A percentile compares a stretch with the other conserved stretches of the same genome.
phyloP scores from a whole-genome alignment of 2,113 vertebrate species.

The Gallinago media region DNA sequence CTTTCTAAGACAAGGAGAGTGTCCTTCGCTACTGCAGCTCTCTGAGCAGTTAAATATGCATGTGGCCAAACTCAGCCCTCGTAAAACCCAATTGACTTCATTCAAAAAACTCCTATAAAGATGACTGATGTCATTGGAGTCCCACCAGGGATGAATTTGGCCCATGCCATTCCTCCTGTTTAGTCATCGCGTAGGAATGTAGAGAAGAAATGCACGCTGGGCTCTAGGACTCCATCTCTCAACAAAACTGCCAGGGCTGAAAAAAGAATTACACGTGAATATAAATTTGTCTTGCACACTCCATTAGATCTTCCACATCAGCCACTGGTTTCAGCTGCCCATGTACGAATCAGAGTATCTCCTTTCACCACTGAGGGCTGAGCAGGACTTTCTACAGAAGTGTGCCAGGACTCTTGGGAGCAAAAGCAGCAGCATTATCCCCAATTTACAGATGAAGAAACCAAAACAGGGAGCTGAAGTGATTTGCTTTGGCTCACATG shows the following conservation, averaged over 20 bases:
- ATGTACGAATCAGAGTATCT: background rate
- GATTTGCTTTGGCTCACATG: background rate
- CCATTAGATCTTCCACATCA: background rate
- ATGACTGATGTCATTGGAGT: constrained; percentile 64
- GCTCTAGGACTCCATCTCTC: constrained; percentile 48
- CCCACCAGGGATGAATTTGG: constrained; percentile 59
- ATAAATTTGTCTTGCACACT: constrained; percentile 17
- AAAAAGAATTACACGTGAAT: constrained; percentile 13
- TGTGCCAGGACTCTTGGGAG: background rate
- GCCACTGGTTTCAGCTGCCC: background rate
- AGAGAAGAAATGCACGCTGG: constrained; percentile 45
- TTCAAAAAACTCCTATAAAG: constrained; percentile 62
- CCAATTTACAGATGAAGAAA: background rate
- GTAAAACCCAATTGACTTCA: constrained; percentile 50
- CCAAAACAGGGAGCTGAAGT: background rate
- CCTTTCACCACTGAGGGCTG: background rate
- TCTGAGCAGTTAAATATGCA: constrained; percentile 9
- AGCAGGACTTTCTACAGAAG: background rate
- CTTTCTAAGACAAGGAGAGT: background rate
- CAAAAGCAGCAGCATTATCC: background rate
- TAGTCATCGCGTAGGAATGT: constrained; percentile 63
- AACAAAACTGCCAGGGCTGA: constrained; percentile 31
- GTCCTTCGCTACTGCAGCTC: constrained; percentile 1
- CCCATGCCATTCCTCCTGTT: constrained; percentile 53
- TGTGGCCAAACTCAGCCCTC: constrained; percentile 20